Percentiles rank a stretch among this genome's conserved stretches.
phyloP scores from a whole-genome alignment of 2,113 vertebrate species.

The Varanus salvator region DNA sequence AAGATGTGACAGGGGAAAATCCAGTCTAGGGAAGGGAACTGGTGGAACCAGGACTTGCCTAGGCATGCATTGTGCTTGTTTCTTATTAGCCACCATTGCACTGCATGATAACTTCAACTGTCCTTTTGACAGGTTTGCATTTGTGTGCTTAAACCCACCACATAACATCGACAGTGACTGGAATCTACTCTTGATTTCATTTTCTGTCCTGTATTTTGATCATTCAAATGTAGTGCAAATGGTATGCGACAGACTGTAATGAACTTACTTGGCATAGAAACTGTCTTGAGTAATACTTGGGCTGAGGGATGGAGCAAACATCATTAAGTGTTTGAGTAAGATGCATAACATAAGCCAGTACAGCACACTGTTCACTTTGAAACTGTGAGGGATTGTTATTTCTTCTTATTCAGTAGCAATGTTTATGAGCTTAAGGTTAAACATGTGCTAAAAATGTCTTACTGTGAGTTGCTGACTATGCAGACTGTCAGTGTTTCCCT shows the following conservation, averaged over 20 bases:
- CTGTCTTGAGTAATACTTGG: neutral
- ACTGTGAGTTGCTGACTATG: neutral
- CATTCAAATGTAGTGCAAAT: neutral
- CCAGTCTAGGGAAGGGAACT: neutral
- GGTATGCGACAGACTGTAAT: neutral
- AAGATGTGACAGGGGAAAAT: neutral
- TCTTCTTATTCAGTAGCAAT: neutral
- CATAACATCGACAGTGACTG: neutral
- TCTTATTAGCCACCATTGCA: neutral
- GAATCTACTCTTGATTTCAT: slow-evolving; percentile 6
- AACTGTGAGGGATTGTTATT: neutral
- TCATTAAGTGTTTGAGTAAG: neutral
- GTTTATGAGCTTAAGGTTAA: slow-evolving; percentile 37
- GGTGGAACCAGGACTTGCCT: neutral
- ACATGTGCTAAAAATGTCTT: slow-evolving; percentile 31
- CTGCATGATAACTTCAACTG: neutral
- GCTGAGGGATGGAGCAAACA: neutral
- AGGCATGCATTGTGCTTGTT: no score
- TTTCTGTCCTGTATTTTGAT: neutral
- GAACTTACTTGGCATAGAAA: neutral
- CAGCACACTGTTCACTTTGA: slow-evolving; percentile 15
- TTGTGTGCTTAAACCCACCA: neutral
- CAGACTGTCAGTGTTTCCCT: neutral
- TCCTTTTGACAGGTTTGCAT: neutral
- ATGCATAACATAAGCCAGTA: neutral